Conservation (phyloP, 2,888 invertebrate species). For the Melipona beecheii region DNA sequence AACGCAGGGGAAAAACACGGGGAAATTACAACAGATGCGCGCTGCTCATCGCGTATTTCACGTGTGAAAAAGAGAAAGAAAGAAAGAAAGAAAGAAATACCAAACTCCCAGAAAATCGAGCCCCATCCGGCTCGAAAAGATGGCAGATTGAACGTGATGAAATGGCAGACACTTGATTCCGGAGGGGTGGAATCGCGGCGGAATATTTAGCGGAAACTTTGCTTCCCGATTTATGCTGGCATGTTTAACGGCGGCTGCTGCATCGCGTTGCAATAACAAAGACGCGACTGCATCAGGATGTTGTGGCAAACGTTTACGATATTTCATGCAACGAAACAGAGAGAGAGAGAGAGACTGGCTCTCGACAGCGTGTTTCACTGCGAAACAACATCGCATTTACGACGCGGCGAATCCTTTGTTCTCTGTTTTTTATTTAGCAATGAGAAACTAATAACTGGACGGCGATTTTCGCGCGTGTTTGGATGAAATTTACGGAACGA, state of each 20-base stretch:
- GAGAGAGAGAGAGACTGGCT: not conserved
- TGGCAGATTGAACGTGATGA: no score
- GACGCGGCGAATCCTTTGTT: not conserved
- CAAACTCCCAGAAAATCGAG: not conserved
- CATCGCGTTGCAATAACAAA: slow-evolving; percentile 44
- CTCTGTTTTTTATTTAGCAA: no score
- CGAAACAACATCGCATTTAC: not conserved
- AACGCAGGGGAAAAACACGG: not conserved
- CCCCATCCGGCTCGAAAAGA: not conserved
- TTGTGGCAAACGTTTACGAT: slow-evolving; percentile 23
- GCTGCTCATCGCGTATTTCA: not conserved
- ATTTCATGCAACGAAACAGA: not conserved
- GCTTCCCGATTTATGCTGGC: slow-evolving; percentile 55
- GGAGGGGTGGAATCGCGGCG: slow-evolving; percentile 69
- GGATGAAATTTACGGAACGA: no score
- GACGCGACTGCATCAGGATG: slow-evolving; percentile 21
- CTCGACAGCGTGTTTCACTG: not conserved
- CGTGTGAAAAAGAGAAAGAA: no score
- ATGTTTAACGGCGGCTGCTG: slow-evolving; percentile 48
- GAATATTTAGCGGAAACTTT: slow-evolving; percentile 69
- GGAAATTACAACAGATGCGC: not conserved
- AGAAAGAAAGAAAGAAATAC: not conserved
- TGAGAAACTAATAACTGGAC: not conserved
- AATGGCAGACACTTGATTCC: not conserved
- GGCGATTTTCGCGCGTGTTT: no score